These are phyloP conservation scores for Halocynthia roretzi DNA, from an alignment of 23 tunicate genomes.

Conservation along the genomic window DNA sequence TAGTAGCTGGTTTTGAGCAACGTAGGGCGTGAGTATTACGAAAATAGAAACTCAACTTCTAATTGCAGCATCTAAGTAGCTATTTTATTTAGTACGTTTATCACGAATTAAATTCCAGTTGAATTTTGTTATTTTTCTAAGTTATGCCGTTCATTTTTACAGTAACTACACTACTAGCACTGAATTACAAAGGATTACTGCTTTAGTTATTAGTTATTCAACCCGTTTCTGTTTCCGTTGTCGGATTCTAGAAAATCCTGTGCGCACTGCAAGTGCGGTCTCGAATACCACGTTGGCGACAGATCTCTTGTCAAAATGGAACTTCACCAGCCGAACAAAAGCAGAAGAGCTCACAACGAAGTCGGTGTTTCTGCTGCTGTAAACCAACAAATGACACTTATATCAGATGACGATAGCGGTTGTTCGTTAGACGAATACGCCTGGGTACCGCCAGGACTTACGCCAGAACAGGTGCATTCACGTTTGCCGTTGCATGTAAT, in stretches of 20 bases:
- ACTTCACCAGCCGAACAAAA: conserved; percentile 11
- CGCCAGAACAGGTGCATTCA: conserved; percentile 69
- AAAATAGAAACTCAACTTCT: too few species aligned
- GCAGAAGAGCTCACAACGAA: conserved; percentile 34
- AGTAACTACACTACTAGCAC: background rate
- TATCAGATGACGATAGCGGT: conserved; percentile 75
- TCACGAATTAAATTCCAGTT: background rate
- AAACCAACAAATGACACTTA: conserved; percentile 29
- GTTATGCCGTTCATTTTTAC: background rate
- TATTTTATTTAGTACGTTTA: too few species aligned
- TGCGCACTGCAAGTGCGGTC: conserved; percentile 78
- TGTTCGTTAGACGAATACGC: conserved; percentile 92
- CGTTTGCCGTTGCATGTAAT: background rate
- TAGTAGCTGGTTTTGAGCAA: too few species aligned
- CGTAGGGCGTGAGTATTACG: too few species aligned
- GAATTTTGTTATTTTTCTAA: background rate
- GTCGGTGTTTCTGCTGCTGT: conserved; percentile 17
- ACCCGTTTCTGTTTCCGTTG: background rate
- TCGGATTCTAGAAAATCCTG: conserved; percentile 63
- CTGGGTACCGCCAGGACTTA: conserved; percentile 94
- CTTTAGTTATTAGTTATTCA: background rate
- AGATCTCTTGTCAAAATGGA: conserved; percentile 22
- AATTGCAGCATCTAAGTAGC: too few species aligned
- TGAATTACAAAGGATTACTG: background rate
- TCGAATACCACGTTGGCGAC: conserved; percentile 41